These are phyloP conservation scores for Lepidothrix coronata DNA, from an alignment of 2,113 vertebrate species.

Conservation along the genomic window DNA sequence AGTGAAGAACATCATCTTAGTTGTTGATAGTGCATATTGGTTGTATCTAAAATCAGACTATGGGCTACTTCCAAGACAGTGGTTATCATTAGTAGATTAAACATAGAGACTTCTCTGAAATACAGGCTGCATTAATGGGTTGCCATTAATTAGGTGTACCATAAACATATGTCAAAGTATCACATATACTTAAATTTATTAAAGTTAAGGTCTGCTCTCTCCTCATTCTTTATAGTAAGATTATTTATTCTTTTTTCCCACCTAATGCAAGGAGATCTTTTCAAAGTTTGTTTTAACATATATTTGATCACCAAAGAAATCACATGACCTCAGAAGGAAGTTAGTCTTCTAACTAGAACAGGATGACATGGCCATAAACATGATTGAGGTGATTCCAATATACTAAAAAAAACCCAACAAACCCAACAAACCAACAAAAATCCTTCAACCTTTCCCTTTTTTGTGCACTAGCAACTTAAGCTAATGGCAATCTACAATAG, in stretches of 20 bases:
- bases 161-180: neutral
- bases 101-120: neutral
- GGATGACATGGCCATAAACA: neutral
- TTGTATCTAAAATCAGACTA: neutral
- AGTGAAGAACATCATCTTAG: neutral
- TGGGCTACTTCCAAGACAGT: neutral
- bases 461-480: neutral
- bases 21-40: rapidly evolving
- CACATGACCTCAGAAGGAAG: neutral
- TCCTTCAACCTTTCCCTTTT: neutral
- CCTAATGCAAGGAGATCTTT: neutral
- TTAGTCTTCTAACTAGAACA: neutral
- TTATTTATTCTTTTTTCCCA: neutral
- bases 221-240: neutral
- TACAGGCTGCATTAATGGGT: neutral
- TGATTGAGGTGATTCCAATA: neutral
- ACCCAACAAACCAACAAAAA: neutral
- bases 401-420: neutral
- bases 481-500: neutral
- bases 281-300: neutral
- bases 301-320: slow-evolving; percentile 35
- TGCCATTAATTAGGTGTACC: neutral
- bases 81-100: neutral
- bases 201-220: neutral
- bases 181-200: neutral